Base-by-base conservation (phyloP, 2,888 invertebrate species). In the Drosophila ochracea region DNA sequence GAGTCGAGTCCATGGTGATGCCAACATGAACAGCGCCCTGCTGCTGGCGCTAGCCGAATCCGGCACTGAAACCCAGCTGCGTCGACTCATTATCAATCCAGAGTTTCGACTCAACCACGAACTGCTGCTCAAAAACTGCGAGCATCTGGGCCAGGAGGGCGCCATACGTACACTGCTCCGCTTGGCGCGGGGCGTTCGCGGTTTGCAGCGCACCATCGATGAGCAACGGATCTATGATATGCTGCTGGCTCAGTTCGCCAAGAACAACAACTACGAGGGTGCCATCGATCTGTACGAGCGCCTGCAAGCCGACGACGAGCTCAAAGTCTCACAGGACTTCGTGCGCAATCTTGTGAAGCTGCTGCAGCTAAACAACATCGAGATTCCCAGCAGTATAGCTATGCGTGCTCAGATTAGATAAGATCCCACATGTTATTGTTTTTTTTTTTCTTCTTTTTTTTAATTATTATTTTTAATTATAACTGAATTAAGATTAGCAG, bases 41-140 rank as follows among this genome's bases (percentile, higher is more conserved):
- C 85, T 94, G 28, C 71, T 94, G 39, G 94, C 94, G 0, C 82
- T 94, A 39, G 94, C 94, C 6, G 94, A 94, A 78, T 93, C 93
- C 2, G 94, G 94, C 2, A 92, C 93, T 4, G 92, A 93, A 47
- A 93, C 92, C 52, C 93, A 94, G 61, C 78, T 94, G 47, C 92
- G 92, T n/a, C 94, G 94, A 49, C 80, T 94, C 21, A 82, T 95
- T 5, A 90, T 93, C 6, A 95, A 95, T 81, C 95, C 95, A 0
- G 92, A 93, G 0, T 93, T 95, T 13, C 94, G 94, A 67, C 91
- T 95, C 68, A 95, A 95, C 63, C 93, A 94, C 0, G 94, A 94
- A 21, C 93, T 94, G 13, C 78, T 95, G 6, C 55, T 94, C 19
- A 94, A 94, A 4, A 94, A 94, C 68, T 95, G 95, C 82, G 94